A percentile compares a stretch with the other conserved stretches of the same genome.
Conservation (phyloP, 2,113 vertebrate species). For the Microtus richardsoni region DNA sequence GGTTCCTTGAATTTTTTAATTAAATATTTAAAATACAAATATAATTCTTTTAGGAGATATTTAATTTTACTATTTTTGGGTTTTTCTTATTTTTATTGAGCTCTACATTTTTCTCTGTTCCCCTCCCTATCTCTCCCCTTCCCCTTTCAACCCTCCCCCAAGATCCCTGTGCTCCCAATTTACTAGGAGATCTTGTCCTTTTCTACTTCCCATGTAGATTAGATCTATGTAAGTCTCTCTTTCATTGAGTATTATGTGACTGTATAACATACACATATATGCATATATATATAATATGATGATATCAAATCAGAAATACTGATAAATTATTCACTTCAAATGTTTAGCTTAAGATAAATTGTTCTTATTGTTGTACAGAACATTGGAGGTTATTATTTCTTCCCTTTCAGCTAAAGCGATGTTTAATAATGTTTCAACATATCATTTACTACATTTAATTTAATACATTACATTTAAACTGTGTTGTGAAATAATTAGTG, state of each 20-base stretch:
- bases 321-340: background rate
- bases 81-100: too few relatives aligned
- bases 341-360: background rate
- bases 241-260: background rate
- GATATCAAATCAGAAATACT: background rate
- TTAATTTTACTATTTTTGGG: background rate
- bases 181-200: too few relatives aligned
- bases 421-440: background rate
- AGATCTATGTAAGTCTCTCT: too few relatives aligned
- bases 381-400: background rate
- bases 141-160: too few relatives aligned
- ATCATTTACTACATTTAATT: background rate
- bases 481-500: background rate
- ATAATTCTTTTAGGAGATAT: background rate
- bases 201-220: too few relatives aligned
- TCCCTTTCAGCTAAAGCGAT: background rate
- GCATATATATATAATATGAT: background rate
- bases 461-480: background rate
- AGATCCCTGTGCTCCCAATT: too few relatives aligned
- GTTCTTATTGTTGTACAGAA: background rate
- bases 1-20: background rate
- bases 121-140: too few relatives aligned
- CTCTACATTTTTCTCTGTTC: too few relatives aligned
- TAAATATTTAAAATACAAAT: background rate
- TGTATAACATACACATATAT: background rate